phyloP scores from a whole-genome alignment of 2,888 invertebrate species.

The Muscina levida region DNA sequence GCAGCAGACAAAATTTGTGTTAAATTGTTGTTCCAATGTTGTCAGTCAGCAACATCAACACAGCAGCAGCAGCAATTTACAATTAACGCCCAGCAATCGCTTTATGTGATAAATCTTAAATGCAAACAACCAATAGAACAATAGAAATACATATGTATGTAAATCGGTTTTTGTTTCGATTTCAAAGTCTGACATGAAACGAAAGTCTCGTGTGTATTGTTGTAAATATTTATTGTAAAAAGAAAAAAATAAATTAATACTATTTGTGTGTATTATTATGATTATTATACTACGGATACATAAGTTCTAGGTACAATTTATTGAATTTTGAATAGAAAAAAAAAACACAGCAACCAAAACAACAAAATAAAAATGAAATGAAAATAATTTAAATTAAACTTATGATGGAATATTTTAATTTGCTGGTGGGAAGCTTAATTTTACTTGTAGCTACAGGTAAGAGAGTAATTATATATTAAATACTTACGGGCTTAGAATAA shows the following conservation, averaged over 20 bases:
- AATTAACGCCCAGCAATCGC: constrained; percentile 63
- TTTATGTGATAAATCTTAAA: constrained; percentile 71
- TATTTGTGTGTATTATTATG: constrained; percentile 45
- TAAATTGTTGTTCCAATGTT: background rate
- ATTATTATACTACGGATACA: constrained; percentile 25
- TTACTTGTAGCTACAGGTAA: no score
- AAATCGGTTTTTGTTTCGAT: constrained; percentile 18
- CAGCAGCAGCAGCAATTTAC: constrained; percentile 42
- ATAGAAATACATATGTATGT: no score
- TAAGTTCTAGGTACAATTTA: constrained; percentile 61
- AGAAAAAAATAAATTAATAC: constrained; percentile 27
- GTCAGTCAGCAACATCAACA: constrained; percentile 36
- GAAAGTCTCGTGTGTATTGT: constrained; percentile 41
- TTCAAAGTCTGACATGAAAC: constrained; percentile 13
- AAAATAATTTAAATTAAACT: constrained; percentile 9
- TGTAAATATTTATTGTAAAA: constrained; percentile 62
- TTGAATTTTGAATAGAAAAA: constrained; percentile 58
- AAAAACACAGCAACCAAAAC: constrained; percentile 37
- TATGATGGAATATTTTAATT: background rate
- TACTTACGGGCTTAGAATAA: no score
- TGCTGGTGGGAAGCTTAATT: no score
- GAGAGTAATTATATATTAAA: no score
- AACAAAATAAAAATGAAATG: constrained; percentile 1
- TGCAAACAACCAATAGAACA: constrained; percentile 22
- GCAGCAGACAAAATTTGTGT: constrained; percentile 2